phyloP scores from a whole-genome alignment of 92 coral and sea anemone genomes.

The Heliopora coerulea region DNA sequence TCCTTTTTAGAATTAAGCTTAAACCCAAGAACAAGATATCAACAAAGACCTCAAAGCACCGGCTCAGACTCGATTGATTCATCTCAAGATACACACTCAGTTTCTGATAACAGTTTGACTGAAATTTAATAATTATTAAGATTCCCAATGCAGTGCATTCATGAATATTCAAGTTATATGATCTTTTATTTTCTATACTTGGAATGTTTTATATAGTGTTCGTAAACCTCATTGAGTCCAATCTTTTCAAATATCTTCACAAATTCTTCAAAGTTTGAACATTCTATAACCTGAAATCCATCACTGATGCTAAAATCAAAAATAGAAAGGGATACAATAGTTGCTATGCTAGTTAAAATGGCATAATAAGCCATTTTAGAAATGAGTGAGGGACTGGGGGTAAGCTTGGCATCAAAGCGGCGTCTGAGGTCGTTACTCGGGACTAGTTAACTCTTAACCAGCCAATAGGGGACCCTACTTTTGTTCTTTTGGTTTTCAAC shows the following conservation, averaged over 20 bases:
- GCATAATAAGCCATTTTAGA: too few relatives aligned
- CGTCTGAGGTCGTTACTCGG: too few relatives aligned
- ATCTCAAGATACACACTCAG: slow-evolving; percentile 21
- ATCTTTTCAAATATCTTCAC: slow-evolving; percentile 16
- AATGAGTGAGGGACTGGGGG: too few relatives aligned
- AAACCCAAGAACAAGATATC: neutral
- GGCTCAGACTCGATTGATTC: slow-evolving; percentile 13
- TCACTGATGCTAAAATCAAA: slow-evolving; percentile 10
- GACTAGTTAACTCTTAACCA: too few relatives aligned
- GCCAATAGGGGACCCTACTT: too few relatives aligned
- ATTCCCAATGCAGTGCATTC: too few relatives aligned
- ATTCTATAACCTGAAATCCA: slow-evolving; percentile 23
- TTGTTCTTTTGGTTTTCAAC: too few relatives aligned
- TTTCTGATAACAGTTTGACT: slow-evolving; percentile 18
- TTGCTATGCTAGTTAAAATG: too few relatives aligned
- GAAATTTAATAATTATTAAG: slow-evolving; percentile 5
- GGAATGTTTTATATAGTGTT: neutral
- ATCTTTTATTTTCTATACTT: too few relatives aligned
- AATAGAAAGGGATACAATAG: neutral
- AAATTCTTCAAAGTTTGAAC: slow-evolving; percentile 24
- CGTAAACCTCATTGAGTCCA: slow-evolving; percentile 9
- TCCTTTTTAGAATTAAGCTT: neutral
- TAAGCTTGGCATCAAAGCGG: too few relatives aligned
- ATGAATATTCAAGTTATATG: too few relatives aligned
- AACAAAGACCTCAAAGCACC: neutral